Evolutionary conservation across 2,797 vertebrate genomes (phyloP), one percentile per base, ranked within the genome.

Genomic region (Sparus aurata): DNA sequence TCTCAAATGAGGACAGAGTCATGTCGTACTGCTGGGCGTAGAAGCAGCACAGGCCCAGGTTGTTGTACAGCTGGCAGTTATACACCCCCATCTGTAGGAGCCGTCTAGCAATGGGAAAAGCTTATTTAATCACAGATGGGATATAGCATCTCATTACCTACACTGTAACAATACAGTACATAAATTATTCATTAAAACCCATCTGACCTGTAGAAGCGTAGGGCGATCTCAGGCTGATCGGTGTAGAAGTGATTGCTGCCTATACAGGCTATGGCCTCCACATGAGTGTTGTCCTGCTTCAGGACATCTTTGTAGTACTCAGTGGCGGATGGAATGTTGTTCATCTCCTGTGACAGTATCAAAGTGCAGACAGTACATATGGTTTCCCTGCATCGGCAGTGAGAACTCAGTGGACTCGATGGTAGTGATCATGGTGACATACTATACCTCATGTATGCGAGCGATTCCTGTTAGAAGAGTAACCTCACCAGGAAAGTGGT

Each of bases 1-100:
- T 95, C 87, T 99, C 98, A 86, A 99, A 99, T 0, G 97, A 99
- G 57, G 96, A 97, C 60, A 99, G 95, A 18, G 97, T 97, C 98
- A 99, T 98, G 87, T 99, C 98, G n/a, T 99, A 99, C 90, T 99
- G 98, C 94, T 99, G 98, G 54, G 98, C 98, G 13, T 97, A 99
- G 92, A 99, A 99, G 94, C 98, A 99, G 85, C 98, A 99, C 77
- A 99, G 95, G 20, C 98, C 98, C 91, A 99, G 94, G 91, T 99
- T 99, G 95, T 99, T 99, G 85, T 98, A 98, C 74, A 99, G 96
- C 69, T 98, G 97, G 91, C 97, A 98, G 93, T 98, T 99, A 87
- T 99, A 98, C 75, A 99, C 96, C 38, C 98, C 98, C 98, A 99
- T 99, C 94, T 99, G 98, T 76, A 99, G 95, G 55, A 99, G 95